Percentiles rank a stretch among this genome's conserved stretches.
phyloP scores from a whole-genome alignment of 2,113 vertebrate genomes.

The Dryoscopus gambensis region DNA sequence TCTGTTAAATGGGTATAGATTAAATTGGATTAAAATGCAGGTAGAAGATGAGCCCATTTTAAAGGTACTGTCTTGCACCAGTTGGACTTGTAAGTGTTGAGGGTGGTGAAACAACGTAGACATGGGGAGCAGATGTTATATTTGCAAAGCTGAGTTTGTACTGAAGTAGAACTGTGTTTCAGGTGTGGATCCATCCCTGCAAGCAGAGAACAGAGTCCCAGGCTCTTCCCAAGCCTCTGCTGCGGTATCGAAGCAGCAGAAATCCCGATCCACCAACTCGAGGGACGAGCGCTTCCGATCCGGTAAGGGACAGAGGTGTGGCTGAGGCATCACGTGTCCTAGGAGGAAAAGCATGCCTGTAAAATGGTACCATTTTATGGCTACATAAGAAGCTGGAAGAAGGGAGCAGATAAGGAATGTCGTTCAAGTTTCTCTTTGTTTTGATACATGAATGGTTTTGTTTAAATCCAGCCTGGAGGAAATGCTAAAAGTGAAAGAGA shows the following conservation, averaged over 20 bases:
- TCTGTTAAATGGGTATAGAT: not conserved
- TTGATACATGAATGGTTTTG: not conserved
- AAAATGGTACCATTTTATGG: not conserved
- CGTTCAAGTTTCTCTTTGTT: not conserved
- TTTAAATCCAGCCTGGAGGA: not conserved
- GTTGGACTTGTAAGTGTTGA: not conserved
- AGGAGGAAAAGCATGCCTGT: not conserved
- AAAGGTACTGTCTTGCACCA: not conserved
- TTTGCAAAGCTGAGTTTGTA: not conserved
- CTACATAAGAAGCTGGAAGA: not conserved
- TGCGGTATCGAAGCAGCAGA: constrained; percentile 77
- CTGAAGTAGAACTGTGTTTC: constrained; percentile 44
- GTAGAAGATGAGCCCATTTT: not conserved
- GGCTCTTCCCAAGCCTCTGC: constrained; percentile 73
- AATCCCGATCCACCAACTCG: constrained; percentile 79
- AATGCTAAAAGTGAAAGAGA: not conserved
- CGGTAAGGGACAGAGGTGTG: constrained; percentile 68
- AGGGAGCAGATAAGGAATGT: not conserved
- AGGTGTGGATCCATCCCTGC: constrained; percentile 91
- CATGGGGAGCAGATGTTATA: not conserved
- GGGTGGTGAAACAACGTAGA: not conserved
- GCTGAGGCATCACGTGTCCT: not conserved
- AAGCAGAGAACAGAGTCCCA: constrained; percentile 81
- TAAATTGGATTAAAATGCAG: not conserved
- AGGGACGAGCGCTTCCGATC: constrained; percentile 95